Base-by-base conservation (phyloP, 2,113 vertebrate species). In the Carlito syrichta region DNA sequence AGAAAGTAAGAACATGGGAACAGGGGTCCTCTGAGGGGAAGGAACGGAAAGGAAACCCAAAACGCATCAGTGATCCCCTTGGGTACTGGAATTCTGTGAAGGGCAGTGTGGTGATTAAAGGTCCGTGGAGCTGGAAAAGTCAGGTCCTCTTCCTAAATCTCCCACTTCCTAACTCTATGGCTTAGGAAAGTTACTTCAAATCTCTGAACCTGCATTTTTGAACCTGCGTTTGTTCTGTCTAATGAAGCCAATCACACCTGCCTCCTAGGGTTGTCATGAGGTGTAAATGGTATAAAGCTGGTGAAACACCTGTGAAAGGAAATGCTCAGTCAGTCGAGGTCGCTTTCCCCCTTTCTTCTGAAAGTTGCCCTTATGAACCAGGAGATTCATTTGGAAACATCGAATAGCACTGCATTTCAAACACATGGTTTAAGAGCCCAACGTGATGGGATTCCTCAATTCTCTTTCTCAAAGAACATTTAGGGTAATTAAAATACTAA, bases 391-490 rank as follows among this genome's bases (percentile, higher is more conserved):
- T n/a, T 73, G 68, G 66, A 69, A 62, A 63, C 50, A n/a, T 58
- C 69, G 10, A 85, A 48, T 14, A 89, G 27, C 60, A n/a, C 43
- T 86, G 14, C 58, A 27, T 73, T 78, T 69, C 73, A 66, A 87
- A 54, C 35, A n/a, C 11, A 17, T 8, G 54, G 56, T 74, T 81
- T 50, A 85, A 81, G 50, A 94, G 35, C 43, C 77, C 6, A 11
- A 30, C 10, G 13, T 66, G 79, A 76, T 22, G 69, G 38, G 35
- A 52, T 86, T 87, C 76, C 84, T 71, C 77, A 68, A 32, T 45
- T n/a, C 40, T 93, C 20, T 97, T 93, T 96, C 86, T 97, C 32
- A 86, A 86, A 86, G 13, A 77, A 78, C 10, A 66, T 60, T 77
- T 38, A 66, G 85, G 25, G 22, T 50, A 50, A 85, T 91, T 85